Evolutionary conservation across 2,888 invertebrate genomes (phyloP).

Genomic region (Hecatera dysodea): DNA sequence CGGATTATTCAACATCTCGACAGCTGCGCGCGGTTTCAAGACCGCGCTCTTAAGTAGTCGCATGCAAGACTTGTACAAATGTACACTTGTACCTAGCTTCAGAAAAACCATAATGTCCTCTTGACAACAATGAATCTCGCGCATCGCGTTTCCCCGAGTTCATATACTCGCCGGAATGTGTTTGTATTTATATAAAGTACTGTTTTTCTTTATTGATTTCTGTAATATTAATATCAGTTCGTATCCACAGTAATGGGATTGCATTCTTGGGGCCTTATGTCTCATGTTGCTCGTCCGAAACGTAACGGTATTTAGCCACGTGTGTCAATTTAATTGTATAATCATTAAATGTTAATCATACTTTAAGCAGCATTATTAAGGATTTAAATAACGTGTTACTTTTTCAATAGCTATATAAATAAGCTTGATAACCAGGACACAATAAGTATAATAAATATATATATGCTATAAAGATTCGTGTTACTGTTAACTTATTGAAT

Average conservation of each 20-base stretch:
- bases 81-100: background rate
- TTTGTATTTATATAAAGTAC: conserved; percentile 7
- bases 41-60: conserved; percentile 21
- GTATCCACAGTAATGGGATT: conserved; percentile 49
- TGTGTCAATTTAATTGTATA: conserved; percentile 37
- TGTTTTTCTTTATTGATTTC: conserved; percentile 20
- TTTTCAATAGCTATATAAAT: conserved; percentile 2
- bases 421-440: conserved; percentile 44
- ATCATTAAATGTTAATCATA: conserved; percentile 19
- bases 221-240: conserved; percentile 30
- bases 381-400: conserved; percentile 7
- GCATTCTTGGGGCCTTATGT: conserved; percentile 69
- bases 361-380: conserved; percentile 21
- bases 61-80: conserved; percentile 10
- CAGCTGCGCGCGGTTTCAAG: conserved; percentile 7
- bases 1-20: conserved; percentile 22
- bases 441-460: background rate
- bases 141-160: conserved; percentile 13
- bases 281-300: conserved; percentile 65
- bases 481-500: background rate
- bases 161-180: background rate
- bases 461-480: background rate
- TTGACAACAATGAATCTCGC: conserved; percentile 2
- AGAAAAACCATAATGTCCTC: conserved; percentile 1
- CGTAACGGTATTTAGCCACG: conserved; percentile 25